These are phyloP conservation scores for Tachina fera DNA, from an alignment of 2,888 invertebrate genomes.

Conservation along the genomic window DNA sequence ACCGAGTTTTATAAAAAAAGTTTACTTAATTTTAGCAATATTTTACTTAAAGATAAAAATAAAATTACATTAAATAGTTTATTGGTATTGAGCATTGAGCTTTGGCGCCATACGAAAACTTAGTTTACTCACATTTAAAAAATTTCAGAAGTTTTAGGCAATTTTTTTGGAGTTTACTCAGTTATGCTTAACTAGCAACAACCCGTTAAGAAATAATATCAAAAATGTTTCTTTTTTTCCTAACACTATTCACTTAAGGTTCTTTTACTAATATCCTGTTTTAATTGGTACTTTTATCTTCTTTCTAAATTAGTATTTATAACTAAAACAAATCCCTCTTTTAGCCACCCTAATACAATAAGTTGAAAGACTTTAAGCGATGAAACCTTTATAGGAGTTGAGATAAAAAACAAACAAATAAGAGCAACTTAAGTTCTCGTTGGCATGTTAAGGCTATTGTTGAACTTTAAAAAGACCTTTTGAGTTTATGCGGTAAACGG, in stretches of 20 bases:
- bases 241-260: not conserved
- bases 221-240: too few relatives aligned
- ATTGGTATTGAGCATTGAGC: too few relatives aligned
- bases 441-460: slow-evolving; percentile 71
- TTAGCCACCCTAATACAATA: not conserved
- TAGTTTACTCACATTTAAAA: too few relatives aligned
- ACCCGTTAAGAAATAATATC: too few relatives aligned
- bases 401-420: slow-evolving; percentile 64
- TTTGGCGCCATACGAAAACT: too few relatives aligned
- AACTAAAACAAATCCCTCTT: not conserved
- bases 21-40: too few relatives aligned
- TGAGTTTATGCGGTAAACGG: slow-evolving; percentile 68
- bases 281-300: slow-evolving; percentile 5
- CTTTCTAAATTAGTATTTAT: not conserved
- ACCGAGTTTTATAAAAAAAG: too few relatives aligned
- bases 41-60: too few relatives aligned
- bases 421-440: slow-evolving; percentile 62
- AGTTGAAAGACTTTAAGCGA: slow-evolving; percentile 37
- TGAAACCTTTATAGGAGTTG: slow-evolving; percentile 65
- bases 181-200: too few relatives aligned
- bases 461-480: slow-evolving; percentile 68
- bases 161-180: too few relatives aligned
- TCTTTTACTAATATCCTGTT: not conserved
- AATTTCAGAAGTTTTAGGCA: too few relatives aligned
- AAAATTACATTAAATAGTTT: too few relatives aligned